phyloP scores from a whole-genome alignment of 2,888 invertebrate species.

The Coenonympha arcania region DNA sequence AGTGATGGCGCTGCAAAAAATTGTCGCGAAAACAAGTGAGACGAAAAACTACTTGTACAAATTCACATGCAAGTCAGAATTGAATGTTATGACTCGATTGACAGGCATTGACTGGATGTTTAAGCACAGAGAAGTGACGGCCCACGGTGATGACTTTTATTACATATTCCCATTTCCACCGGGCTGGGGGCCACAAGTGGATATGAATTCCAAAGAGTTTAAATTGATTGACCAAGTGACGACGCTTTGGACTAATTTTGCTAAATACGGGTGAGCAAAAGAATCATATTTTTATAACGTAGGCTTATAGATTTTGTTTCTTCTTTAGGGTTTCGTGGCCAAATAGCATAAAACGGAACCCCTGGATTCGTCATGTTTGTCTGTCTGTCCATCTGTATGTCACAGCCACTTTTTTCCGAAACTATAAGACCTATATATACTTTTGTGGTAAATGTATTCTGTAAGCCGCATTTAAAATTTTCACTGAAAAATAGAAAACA shows the following conservation, averaged over 20 bases:
- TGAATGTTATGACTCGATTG: slow-evolving; percentile 29
- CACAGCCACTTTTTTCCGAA: too few relatives aligned
- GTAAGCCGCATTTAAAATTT: too few relatives aligned
- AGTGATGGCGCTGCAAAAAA: slow-evolving; percentile 32
- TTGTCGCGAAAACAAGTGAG: slow-evolving; percentile 26
- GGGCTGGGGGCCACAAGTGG: slow-evolving; percentile 27
- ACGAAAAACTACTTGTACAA: slow-evolving; percentile 40
- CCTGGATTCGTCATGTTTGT: too few relatives aligned
- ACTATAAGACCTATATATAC: too few relatives aligned
- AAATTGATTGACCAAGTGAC: slow-evolving; percentile 42
- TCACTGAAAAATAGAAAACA: too few relatives aligned
- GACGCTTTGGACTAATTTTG: slow-evolving; percentile 48
- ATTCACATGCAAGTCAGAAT: slow-evolving; percentile 39
- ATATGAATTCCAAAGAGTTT: slow-evolving; percentile 37
- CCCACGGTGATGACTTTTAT: slow-evolving; percentile 50
- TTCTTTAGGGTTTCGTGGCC: too few relatives aligned
- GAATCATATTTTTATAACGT: too few relatives aligned
- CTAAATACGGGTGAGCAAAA: slow-evolving; percentile 50
- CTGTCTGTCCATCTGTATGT: too few relatives aligned
- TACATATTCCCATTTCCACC: slow-evolving; percentile 45
- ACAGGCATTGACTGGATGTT: not conserved
- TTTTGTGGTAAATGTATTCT: too few relatives aligned
- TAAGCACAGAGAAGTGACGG: slow-evolving; percentile 27
- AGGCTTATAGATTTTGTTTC: too few relatives aligned
- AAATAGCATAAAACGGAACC: too few relatives aligned